phyloP scores from a whole-genome alignment of 2,797 vertebrate species.

The Eospalax fontanierii region DNA sequence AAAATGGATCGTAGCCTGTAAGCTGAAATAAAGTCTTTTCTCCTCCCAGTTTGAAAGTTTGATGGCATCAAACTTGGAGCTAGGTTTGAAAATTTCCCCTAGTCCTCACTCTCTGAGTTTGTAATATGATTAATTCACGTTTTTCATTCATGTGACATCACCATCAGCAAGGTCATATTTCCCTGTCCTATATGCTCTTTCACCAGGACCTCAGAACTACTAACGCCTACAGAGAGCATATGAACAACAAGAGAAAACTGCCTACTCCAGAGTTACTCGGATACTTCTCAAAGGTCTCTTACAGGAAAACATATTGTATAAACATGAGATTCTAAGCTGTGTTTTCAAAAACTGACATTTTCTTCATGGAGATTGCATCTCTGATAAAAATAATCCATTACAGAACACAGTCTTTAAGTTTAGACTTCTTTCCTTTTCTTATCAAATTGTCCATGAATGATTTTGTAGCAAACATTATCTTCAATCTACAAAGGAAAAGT shows the following conservation, averaged over 20 bases:
- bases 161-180: background rate
- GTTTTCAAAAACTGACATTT: background rate
- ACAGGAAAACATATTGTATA: background rate
- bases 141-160: background rate
- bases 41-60: background rate
- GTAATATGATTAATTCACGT: background rate
- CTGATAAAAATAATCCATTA: conserved; percentile 46
- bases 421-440: background rate
- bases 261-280: background rate
- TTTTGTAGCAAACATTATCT: background rate
- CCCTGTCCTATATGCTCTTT: too few species aligned
- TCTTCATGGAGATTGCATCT: background rate
- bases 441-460: background rate
- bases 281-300: background rate
- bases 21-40: too few species aligned
- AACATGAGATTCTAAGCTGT: background rate
- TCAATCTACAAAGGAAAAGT: conserved; percentile 30
- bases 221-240: background rate
- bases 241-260: background rate
- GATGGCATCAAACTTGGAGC: background rate
- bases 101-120: conserved; percentile 1
- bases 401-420: background rate
- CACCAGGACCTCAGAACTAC: background rate
- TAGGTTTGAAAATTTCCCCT: background rate
- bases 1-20: too few species aligned